Evolutionary conservation across 2,888 invertebrate genomes (phyloP), one percentile per base, ranked within the genome.

Genomic region (Atrina japonica): DNA sequence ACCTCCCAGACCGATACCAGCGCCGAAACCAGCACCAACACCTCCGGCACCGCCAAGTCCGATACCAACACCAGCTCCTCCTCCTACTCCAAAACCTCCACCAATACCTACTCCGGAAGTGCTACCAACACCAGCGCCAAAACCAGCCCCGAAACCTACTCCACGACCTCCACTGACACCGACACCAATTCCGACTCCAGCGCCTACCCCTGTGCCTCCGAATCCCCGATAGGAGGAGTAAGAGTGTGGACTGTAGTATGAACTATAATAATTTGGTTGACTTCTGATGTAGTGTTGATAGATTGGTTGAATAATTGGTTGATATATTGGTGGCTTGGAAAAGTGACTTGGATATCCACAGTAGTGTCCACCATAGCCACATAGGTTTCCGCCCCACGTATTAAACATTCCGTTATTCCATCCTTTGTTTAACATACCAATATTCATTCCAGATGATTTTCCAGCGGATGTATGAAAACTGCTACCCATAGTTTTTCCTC

Each of bases 51-150:
- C 23, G 0, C 9, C 21, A 14, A 21, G 23, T 23, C 56, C 40
- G 1, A 11, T 40, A 21, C 40, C 40, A 9, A 23, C 56, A 23
- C n/a, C 35, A 40, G 21, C 55, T 35, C 16, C 40, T 16, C 35
- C 56, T 9, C 40, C 35, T 18, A 35, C 35, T 21, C 40, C 25
- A 29, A 29, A 11, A 14, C 7, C 52, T 14, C n/a, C 52, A 3
- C 52, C 52, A 52, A n/a, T 29, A 27, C 25, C 56, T 30, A n/a
- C 53, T 27, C 53, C 56, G 25, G 29, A 21, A 23, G 25, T 53
- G 6, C 21, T n/a, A 1, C 64, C 64, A 23, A 6, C 52, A 11
- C 52, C 64, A 25, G n/a, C 35, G 0, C 40, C 53, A 23, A 18
- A 30, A 0, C 52, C 50, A 18, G 11, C 64, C 7, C 41, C 50